Percentiles rank a stretch among this genome's conserved stretches.
phyloP scores from a whole-genome alignment of 2,888 invertebrate genomes.

The Netelia fuscicornis region DNA sequence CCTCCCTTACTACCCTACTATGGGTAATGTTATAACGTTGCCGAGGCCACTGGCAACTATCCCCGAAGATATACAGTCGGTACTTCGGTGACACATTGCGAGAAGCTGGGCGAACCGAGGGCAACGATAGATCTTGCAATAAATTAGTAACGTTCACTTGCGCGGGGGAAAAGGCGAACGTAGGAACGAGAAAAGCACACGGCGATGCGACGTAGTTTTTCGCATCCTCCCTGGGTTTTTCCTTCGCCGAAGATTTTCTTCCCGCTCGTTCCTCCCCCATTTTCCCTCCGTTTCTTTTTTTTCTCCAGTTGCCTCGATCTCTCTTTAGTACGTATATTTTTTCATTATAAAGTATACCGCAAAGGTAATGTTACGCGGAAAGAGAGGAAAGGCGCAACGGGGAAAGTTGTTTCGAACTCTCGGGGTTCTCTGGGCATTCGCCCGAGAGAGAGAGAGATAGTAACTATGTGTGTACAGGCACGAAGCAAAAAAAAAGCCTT shows the following conservation, averaged over 20 bases:
- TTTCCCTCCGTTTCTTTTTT: background rate
- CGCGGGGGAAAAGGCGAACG: conserved; percentile 15
- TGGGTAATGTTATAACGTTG: conserved; percentile 36
- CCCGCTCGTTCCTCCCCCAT: background rate
- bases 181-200: conserved; percentile 19
- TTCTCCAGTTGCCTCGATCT: conserved; percentile 29
- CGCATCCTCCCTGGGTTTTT: conserved; percentile 30
- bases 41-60: conserved; percentile 38
- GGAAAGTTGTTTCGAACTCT: conserved; percentile 43
- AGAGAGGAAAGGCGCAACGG: conserved; percentile 6
- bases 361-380: background rate
- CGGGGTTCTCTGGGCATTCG: background rate
- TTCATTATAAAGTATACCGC: conserved; percentile 56
- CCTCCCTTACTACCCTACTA: too few species aligned
- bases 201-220: conserved; percentile 43
- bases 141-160: conserved; percentile 58
- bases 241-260: conserved; percentile 10
- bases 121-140: conserved; percentile 63
- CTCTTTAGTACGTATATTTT: conserved; percentile 61
- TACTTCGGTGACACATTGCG: conserved; percentile 62
- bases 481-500: background rate
- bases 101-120: conserved; percentile 35
- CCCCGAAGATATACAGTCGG: conserved; percentile 45
- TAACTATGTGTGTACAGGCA: background rate
- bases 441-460: background rate